phyloP scores from a whole-genome alignment of 2,888 invertebrate species.

The Amblyjoppa proteus region DNA sequence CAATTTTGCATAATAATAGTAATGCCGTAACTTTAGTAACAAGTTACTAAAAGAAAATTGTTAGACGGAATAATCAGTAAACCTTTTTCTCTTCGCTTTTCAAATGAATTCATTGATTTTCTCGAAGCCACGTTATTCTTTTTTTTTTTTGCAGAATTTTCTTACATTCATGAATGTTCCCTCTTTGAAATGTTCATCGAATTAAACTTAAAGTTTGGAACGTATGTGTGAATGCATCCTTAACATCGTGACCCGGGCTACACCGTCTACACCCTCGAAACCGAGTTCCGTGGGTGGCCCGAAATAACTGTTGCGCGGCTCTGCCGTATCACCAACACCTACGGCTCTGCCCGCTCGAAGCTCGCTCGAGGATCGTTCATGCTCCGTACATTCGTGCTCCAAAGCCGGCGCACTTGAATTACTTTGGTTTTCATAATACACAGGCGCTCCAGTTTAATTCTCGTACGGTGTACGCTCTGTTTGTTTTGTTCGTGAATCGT shows the following conservation, averaged over 20 bases:
- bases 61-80: too few species aligned
- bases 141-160: too few species aligned
- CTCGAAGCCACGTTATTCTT: too few species aligned
- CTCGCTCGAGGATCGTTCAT: slow-evolving; percentile 38
- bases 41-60: too few species aligned
- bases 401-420: slow-evolving; percentile 58
- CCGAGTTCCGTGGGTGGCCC: slow-evolving; percentile 61
- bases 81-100: too few species aligned
- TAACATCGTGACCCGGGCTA: slow-evolving; percentile 25
- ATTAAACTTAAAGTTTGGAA: too few species aligned
- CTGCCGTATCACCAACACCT: slow-evolving; percentile 44
- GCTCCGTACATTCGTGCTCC: slow-evolving; percentile 21
- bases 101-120: too few species aligned
- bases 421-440: slow-evolving; percentile 46
- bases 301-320: slow-evolving; percentile 59
- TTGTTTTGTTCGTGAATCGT: background rate
- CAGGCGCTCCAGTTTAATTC: slow-evolving; percentile 20
- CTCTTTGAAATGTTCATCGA: slow-evolving; percentile 25
- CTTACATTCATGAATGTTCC: too few species aligned
- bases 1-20: too few species aligned
- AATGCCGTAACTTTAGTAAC: too few species aligned
- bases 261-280: slow-evolving; percentile 32
- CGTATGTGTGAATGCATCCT: too few species aligned
- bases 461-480: too few species aligned
- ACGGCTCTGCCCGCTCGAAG: slow-evolving; percentile 5